phyloP scores from a whole-genome alignment of 2,113 vertebrate species.

The Agelaius tricolor region DNA sequence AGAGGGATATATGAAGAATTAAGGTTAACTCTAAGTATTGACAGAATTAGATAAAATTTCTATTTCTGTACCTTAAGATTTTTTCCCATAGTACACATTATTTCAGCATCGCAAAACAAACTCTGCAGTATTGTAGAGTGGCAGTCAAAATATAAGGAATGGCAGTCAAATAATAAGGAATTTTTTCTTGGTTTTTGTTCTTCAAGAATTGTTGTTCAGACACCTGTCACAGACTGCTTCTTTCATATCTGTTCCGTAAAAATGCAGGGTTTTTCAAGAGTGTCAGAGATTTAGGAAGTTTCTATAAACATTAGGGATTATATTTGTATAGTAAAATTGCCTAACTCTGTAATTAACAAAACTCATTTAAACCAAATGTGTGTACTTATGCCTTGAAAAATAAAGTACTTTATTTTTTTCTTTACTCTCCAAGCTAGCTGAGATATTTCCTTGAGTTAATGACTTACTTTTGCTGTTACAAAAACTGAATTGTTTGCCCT shows the following conservation, averaged over 20 bases:
- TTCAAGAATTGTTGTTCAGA: neutral
- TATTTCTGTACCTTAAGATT: neutral
- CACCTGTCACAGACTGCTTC: neutral
- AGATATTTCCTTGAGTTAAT: conserved; percentile 21
- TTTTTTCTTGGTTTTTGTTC: neutral
- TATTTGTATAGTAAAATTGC: neutral
- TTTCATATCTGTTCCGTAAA: neutral
- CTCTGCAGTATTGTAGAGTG: neutral
- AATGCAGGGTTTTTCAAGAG: neutral
- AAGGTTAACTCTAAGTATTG: neutral
- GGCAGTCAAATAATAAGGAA: neutral
- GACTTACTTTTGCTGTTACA: conserved; percentile 25
- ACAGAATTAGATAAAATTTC: neutral
- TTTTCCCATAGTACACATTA: neutral
- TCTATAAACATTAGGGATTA: neutral
- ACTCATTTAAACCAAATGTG: neutral
- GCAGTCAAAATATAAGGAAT: neutral
- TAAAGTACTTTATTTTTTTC: neutral
- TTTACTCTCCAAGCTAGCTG: neutral
- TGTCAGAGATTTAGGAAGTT: neutral
- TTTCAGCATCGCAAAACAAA: neutral
- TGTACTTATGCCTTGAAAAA: neutral
- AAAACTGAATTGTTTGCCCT: neutral
- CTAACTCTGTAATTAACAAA: neutral
- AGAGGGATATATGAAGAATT: neutral